Conservation (phyloP, 2,797 vertebrate species). For the Scleropages formosus region DNA sequence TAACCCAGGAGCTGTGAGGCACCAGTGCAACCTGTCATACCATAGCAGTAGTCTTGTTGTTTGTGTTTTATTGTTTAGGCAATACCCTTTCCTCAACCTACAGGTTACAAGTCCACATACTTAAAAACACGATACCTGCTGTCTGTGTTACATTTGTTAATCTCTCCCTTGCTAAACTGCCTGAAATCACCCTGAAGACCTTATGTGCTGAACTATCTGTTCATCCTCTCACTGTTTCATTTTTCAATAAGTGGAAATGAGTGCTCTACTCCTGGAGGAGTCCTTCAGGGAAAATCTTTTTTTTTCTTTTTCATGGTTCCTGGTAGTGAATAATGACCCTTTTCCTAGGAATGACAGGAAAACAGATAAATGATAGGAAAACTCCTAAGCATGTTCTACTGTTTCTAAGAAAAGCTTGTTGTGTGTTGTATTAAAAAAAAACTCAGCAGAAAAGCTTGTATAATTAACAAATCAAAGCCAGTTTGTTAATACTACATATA, state of each 20-base stretch:
- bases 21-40: too few species aligned
- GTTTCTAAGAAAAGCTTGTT: conserved; percentile 13
- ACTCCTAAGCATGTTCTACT: neutral
- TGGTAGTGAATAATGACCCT: neutral
- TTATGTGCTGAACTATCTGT: too few species aligned
- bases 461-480: conserved; percentile 20
- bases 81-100: too few species aligned
- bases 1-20: too few species aligned
- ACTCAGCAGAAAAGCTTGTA: conserved; percentile 3
- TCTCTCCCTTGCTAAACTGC: too few species aligned
- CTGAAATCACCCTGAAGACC: too few species aligned
- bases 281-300: neutral
- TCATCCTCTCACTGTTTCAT: too few species aligned
- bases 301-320: neutral
- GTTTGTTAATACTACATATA: conserved; percentile 24
- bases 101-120: too few species aligned
- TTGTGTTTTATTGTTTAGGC: too few species aligned
- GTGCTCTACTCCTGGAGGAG: neutral
- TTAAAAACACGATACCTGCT: neutral
- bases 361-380: neutral
- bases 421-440: neutral
- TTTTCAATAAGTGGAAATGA: too few species aligned
- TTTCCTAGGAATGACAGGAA: neutral
- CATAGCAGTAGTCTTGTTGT: too few species aligned
- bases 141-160: too few species aligned